A percentile compares a stretch with the other conserved stretches of the same genome.
Conservation (phyloP, 2,888 invertebrate species). For the Limnephilus rhombicus region DNA sequence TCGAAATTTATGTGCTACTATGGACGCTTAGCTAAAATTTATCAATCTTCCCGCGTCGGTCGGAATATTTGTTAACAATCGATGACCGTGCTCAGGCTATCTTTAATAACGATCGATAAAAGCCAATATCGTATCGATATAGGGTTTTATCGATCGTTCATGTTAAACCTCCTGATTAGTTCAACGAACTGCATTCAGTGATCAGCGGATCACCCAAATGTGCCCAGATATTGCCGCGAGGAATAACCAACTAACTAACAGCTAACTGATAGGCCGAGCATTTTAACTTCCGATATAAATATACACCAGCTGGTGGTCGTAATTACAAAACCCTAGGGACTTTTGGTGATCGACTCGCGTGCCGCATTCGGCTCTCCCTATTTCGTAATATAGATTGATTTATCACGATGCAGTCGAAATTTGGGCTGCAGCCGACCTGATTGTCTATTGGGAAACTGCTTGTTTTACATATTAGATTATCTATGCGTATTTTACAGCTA, state of each 20-base stretch:
- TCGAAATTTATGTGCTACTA: too few species aligned
- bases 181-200: background rate
- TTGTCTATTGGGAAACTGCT: background rate
- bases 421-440: background rate
- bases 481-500: background rate
- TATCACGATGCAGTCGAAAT: background rate
- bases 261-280: background rate
- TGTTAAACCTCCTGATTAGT: background rate
- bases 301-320: background rate
- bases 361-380: background rate
- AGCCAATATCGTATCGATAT: too few species aligned
- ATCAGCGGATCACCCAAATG: background rate
- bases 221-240: background rate
- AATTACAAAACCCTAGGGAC: background rate
- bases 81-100: too few species aligned
- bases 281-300: conserved; percentile 1
- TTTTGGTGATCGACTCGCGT: background rate
- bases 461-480: background rate
- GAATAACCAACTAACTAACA: background rate
- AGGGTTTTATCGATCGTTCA: too few species aligned
- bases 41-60: too few species aligned
- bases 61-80: too few species aligned
- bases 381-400: background rate
- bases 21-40: too few species aligned
- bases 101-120: too few species aligned